Base-by-base conservation (phyloP, 2,888 invertebrate species). In the Erannis defoliaria region DNA sequence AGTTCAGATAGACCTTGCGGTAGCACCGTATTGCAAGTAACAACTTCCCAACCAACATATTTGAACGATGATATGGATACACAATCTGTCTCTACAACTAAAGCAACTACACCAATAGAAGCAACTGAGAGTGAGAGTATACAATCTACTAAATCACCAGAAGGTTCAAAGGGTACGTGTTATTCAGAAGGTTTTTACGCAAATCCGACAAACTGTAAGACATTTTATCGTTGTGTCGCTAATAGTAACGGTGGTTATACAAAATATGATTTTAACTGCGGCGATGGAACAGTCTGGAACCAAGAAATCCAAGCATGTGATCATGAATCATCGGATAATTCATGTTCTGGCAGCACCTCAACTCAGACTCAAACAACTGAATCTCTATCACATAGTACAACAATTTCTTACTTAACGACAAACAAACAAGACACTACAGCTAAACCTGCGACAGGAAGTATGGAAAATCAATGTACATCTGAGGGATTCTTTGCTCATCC, bases 171-270 rank as follows among this genome's bases (percentile, higher is more conserved):
- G 26, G 64, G 58, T 50, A 59, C 29, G 56, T 96, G 96, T 75
- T 83, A 84, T 48, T 81, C 85, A 68, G 95, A 95, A 82, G 96
- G 96, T 50, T 97, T 96, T 84, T 94, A 94, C 79, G 94, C 94
- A 14, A 94, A 96, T 83, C 87, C 93, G 21, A 86, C 89, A 49
- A 93, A 96, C 77, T 97, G 96, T 76, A 94, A 91, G 55, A 96
- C 95, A 78, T 97, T 96, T 86, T 96, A 96, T 78, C 93, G 96
- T 68, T 97, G 97, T 83, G 96, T 96, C 18, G 88, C 90, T 55
- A 90, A 94, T 75, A 94, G 94, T 0, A 85, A 92, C 42, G 94
- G 94, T 60, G 90, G 93, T 12, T 96, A 89, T 72, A 94, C 86
- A 55, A 95, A 94, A 85, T 95, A 95, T 77, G 95, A 96, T 54